Base-by-base conservation (phyloP, 2,797 vertebrate species). In the Gorsachius magnificus region DNA sequence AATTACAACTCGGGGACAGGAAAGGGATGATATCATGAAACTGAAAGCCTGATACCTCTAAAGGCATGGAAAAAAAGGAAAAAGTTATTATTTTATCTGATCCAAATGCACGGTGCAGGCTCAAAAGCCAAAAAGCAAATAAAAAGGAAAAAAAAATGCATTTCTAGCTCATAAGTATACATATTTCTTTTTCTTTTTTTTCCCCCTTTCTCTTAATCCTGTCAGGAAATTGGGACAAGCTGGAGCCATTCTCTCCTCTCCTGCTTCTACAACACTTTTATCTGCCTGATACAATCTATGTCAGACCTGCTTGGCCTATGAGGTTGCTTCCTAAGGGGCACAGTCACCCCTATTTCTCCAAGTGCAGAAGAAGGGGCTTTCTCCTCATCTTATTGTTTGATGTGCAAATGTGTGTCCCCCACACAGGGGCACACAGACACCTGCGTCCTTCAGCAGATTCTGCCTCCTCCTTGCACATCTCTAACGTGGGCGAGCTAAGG, bases 1-100 rank as follows among this genome's bases (percentile, higher is more conserved):
- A 96, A 96, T 94, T 89, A 77, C 78, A 90, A 90, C 71, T 82
- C 70, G 66, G 94, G 91, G 95, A 92, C 88, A 91, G 90, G 77
- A 92, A 89, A 63, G 20, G 36, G 64, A 83, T 94, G 81, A 93
- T 61, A 92, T 92, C 4, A 93, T 54, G 24, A 83, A 94, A 87
- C 61, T 56, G 41, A 95, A 92, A 85, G 81, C 31, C 50, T 89
- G 60, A 87, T 75, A 53, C 15, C 83, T 81, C 81, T 69, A 74
- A 83, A 89, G 31, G 36, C 35, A 78, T 16, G 31, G 66, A 7
- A 3, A 19, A 50, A 38, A 72, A 11, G 6, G 2, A n/a, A 88
- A 33, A 87, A 17, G 3, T n/a, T 78, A 65, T 91, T 94, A 90
- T 94, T 96, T 96, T 82, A 89, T 90, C 51, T 76, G 66, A 91